A percentile compares a stretch with the other conserved stretches of the same genome.
These are phyloP conservation scores for Venturia canescens DNA, from an alignment of 1,140 invertebrate genomes.

Conservation along the genomic window DNA sequence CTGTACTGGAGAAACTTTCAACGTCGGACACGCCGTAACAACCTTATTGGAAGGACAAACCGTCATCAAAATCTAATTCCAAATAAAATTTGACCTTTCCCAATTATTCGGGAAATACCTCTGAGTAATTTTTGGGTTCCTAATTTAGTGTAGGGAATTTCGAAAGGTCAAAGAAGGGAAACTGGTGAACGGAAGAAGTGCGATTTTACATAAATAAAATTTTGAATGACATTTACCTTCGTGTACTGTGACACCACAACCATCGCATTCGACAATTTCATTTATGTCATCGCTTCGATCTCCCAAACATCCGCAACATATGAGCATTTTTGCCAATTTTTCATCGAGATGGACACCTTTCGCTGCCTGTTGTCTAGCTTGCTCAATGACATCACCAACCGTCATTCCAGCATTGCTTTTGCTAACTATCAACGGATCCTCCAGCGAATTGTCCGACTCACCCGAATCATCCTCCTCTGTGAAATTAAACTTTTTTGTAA, in stretches of 20 bases:
- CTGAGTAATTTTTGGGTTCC: too few species aligned
- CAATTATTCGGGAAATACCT: too few species aligned
- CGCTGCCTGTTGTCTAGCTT: constrained; percentile 75
- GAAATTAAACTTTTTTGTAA: constrained; percentile 51
- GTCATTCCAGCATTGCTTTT: constrained; percentile 76
- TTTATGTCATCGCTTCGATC: constrained; percentile 95
- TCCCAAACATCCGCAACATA: constrained; percentile 95
- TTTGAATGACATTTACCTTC: constrained; percentile 81
- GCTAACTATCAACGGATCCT: constrained; percentile 76
- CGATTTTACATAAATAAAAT: too few species aligned
- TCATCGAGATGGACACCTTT: constrained; percentile 70
- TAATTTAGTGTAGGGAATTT: too few species aligned
- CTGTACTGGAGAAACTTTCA: constrained; percentile 92
- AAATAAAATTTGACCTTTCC: too few species aligned
- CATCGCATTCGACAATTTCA: constrained; percentile 98
- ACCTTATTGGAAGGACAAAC: constrained; percentile 75
- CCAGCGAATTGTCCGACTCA: constrained; percentile 76
- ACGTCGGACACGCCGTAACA: constrained; percentile 97
- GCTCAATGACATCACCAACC: constrained; percentile 77
- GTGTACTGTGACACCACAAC: constrained; percentile 96
- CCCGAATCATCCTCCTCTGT: constrained; percentile 74
- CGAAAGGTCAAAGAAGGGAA: too few species aligned
- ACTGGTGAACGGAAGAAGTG: too few species aligned
- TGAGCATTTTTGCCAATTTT: constrained; percentile 79
- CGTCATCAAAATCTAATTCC: too few species aligned